phyloP scores from a whole-genome alignment of 1,140 invertebrate genomes.

The Campoletis sonorensis region DNA sequence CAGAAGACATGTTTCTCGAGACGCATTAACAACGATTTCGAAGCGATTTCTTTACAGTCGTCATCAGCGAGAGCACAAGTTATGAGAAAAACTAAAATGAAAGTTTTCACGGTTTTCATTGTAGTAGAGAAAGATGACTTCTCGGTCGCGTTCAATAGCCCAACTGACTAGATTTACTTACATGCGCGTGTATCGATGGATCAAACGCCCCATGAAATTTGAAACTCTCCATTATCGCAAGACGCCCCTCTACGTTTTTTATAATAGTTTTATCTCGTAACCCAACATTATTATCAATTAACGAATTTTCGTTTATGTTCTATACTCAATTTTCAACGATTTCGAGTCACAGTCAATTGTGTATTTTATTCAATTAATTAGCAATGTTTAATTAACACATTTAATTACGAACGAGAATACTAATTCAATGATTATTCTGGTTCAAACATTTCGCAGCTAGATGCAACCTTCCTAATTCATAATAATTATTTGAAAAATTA shows the following conservation, averaged over 20 bases:
- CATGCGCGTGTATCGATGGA: neutral
- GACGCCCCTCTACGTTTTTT: conserved; percentile 18
- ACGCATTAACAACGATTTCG: conserved; percentile 50
- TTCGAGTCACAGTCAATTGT: too few species aligned
- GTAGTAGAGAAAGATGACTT: neutral
- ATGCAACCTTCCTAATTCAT: too few species aligned
- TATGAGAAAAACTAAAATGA: neutral
- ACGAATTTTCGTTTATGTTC: neutral
- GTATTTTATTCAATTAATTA: too few species aligned
- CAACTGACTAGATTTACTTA: neutral
- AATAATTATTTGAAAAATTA: too few species aligned
- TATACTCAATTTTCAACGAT: too few species aligned
- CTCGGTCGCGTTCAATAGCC: neutral
- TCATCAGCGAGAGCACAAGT: neutral
- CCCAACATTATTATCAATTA: neutral
- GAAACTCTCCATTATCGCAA: conserved; percentile 10
- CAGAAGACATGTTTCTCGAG: conserved; percentile 73
- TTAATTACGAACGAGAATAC: too few species aligned
- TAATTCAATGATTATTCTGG: too few species aligned
- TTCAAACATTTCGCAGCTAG: too few species aligned
- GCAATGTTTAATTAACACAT: too few species aligned
- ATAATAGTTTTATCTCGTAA: neutral
- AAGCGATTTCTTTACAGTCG: conserved; percentile 58
- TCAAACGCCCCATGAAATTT: conserved; percentile 25
- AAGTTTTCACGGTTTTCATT: neutral